Base-by-base conservation (phyloP, 1,140 invertebrate species). In the Apocrypta bakeri region DNA sequence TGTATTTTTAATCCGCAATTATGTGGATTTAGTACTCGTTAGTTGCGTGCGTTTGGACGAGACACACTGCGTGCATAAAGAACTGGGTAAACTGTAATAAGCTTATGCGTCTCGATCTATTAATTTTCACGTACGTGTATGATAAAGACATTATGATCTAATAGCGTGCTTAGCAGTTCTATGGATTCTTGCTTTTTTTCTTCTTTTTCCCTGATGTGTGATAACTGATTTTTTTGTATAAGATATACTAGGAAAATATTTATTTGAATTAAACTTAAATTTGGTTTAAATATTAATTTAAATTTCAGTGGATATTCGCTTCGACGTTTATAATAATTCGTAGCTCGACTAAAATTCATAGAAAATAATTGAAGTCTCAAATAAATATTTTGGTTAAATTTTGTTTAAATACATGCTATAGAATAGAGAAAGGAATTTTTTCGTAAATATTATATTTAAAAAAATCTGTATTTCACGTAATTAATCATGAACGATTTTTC, bases 71-170 rank as follows among this genome's bases (percentile, higher is more conserved):
- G 40, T 48, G 14, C 4, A 17, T 14, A 56, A 56, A n/a, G n/a
- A 56, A 1, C 48, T 17, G 48, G 21, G 17, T 56, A 56, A n/a
- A n/a, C 7, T 7, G 48, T 66, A 66, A 66, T 66, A 27, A 24
- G 17, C 27, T 66, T 66, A 66, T 17, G 48, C 48, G 64, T 29
- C 25, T 25, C 64, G 27, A 66, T 66, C 64, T 66, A 66, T 66
- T 66, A 66, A 66, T 66, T 66, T 66, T 29, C 27, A 66, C 64
- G 64, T 66, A n/a, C 25, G 24, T 66, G 14, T 66, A 4, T 9
- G 27, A 66, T 66, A 66, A 66, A 66, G 24, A 27, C 64, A 25
- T 66, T 66, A 66, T 29, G 64, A 66, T 66, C 24, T 66, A 25
- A 29, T 12, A 25, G 27, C 24, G 9, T 66, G 64, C 64, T 66